Base-by-base conservation (phyloP, 2,888 invertebrate genomes). In the Parelbella ahira region DNA sequence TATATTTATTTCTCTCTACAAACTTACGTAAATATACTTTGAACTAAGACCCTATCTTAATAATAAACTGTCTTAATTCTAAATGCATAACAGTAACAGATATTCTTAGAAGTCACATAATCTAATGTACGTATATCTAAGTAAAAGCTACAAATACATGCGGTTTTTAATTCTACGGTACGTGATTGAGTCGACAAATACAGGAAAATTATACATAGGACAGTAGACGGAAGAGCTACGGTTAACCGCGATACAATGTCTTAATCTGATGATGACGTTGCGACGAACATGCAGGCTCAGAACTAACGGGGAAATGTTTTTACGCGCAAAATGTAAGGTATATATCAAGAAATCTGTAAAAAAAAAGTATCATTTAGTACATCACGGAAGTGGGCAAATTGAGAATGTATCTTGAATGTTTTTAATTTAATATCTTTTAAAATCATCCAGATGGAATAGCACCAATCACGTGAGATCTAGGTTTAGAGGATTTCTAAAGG, bases 201-300 rank as follows among this genome's bases (percentile, higher is more conserved):
- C 66, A 68, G 71, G 74, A 80, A 83, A 76, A 77, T 80, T 79
- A 79, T 39, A 39, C 39, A 39, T 39, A 32, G 39, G 39, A 39
- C 12, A 39, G 39, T 50, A 52, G 45, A 59, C 43, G 57, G 53
- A 58, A 53, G 61, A 68, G 65, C 77, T 81, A 76, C 56, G 27
- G 82, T 84, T 84, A 84, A 68, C 67, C 68, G 80, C 81, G 62
- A 66, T 84, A 86, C 75, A 62, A 86, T 86, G 86, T 74, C 67
- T 82, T 86, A 82, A 75, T 72, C n/a, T 57, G 56, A 60, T 81
- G 83, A 80, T 63, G 42, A 63, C 27, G 9, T 27, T 58, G 81
- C 71, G 47, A 56, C 63, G 65, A 50, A 20, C 83, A 82, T 81
- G 82, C 82, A 23, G 33, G 28, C 13, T 27, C 33, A n/a, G n/a